Evolutionary conservation across 1,140 invertebrate species (phyloP).

Genomic region (Scaptomyza graminum): DNA sequence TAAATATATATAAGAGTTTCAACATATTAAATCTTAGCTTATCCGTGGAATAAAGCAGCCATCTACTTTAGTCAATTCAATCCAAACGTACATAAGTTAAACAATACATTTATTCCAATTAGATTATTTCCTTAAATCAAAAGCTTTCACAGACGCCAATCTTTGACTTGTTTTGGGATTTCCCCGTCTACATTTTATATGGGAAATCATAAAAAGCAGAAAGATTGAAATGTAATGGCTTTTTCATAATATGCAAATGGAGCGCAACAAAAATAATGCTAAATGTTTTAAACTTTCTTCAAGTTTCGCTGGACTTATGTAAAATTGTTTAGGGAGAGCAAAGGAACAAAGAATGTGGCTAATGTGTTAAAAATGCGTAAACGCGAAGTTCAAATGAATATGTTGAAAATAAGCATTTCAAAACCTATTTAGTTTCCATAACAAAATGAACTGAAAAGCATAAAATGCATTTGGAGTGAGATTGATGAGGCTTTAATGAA

Average conservation of each 20-base stretch:
- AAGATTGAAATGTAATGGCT: conserved; percentile 39
- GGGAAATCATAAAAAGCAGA: conserved; percentile 29
- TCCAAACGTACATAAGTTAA: not conserved
- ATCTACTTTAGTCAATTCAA: too few species aligned
- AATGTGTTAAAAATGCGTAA: conserved; percentile 16
- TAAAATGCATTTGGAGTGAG: conserved; percentile 22
- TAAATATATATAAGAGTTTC: too few species aligned
- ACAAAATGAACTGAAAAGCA: conserved; percentile 8
- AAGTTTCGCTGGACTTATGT: conserved; percentile 9
- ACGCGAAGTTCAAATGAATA: conserved; percentile 1
- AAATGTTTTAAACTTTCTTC: conserved; percentile 38
- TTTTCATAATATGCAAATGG: conserved; percentile 74
- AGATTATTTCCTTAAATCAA: conserved; percentile 12
- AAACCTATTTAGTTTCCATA: conserved; percentile 22
- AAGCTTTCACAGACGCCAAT: not conserved
- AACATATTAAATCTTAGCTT: too few species aligned
- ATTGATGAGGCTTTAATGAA: conserved; percentile 22
- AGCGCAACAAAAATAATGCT: conserved; percentile 34
- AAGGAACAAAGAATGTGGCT: not conserved
- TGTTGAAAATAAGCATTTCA: conserved; percentile 5
- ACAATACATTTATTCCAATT: conserved; percentile 8
- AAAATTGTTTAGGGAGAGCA: conserved; percentile 10
- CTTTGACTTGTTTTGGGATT: conserved; percentile 2
- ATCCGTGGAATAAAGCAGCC: too few species aligned
- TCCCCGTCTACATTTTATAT: conserved; percentile 17